Evolutionary conservation across 2,888 invertebrate species (phyloP).

Genomic region (Zygogramma bicolorata): DNA sequence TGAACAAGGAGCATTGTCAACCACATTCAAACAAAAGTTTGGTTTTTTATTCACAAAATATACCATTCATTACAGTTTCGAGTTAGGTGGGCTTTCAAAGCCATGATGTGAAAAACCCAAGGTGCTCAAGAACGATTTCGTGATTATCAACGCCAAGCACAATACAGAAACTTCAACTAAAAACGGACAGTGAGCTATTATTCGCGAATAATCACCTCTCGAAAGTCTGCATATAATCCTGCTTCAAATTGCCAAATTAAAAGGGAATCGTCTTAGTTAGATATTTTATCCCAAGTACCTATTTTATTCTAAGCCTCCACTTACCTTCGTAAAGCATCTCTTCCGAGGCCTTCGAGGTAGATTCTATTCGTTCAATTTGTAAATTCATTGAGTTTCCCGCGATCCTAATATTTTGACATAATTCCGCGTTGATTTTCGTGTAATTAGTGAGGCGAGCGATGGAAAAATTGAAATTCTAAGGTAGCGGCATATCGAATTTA

Average conservation of each 20-base stretch:
- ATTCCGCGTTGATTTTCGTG: constrained; percentile 16
- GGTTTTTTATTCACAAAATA: too few species aligned
- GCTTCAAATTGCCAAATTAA: neutral
- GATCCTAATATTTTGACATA: constrained; percentile 16
- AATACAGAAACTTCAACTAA: too few species aligned
- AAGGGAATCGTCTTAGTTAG: neutral
- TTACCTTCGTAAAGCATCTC: neutral
- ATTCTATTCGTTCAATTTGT: neutral
- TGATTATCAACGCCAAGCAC: too few species aligned
- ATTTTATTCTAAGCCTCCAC: neutral
- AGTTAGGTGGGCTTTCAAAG: too few species aligned
- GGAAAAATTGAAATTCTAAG: constrained; percentile 23
- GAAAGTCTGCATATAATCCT: neutral
- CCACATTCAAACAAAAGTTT: too few species aligned
- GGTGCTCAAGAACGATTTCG: too few species aligned
- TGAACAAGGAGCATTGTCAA: too few species aligned
- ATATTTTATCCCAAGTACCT: neutral
- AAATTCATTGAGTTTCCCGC: constrained; percentile 19
- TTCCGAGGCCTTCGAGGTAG: neutral
- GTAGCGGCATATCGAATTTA: neutral
- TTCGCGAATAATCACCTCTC: neutral
- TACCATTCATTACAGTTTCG: too few species aligned
- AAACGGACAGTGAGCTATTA: neutral
- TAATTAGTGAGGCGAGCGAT: constrained; percentile 21
- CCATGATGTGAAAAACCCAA: too few species aligned